Conservation (phyloP, 92 coral and sea anemone species). For the Pocillopora meandrina region DNA sequence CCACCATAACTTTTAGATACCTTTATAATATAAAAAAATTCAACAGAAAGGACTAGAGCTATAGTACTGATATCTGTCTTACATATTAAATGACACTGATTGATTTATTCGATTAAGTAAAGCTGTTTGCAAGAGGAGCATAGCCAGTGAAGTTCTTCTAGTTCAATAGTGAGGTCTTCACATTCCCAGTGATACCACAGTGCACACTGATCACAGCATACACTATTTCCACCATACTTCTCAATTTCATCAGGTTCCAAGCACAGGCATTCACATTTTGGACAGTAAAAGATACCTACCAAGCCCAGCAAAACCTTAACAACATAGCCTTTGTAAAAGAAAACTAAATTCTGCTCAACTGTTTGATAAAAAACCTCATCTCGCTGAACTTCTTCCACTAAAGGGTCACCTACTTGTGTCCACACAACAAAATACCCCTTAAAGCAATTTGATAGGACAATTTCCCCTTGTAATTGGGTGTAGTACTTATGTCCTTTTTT, state of each 20-base stretch:
- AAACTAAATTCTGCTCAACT: too few species aligned
- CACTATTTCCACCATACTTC: slow-evolving; percentile 20
- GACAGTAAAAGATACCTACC: slow-evolving; percentile 6
- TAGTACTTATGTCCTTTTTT: slow-evolving; percentile 17
- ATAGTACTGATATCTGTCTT: not conserved
- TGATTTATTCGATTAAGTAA: not conserved
- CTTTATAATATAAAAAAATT: too few species aligned
- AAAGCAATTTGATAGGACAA: not conserved
- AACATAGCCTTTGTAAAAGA: too few species aligned
- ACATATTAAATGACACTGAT: not conserved
- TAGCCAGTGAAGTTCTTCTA: not conserved
- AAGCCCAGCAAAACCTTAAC: too few species aligned
- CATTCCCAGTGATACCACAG: slow-evolving; percentile 39
- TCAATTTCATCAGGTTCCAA: too few species aligned
- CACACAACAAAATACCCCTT: slow-evolving; percentile 17
- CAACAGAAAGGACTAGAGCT: too few species aligned
- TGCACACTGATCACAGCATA: slow-evolving; percentile 35
- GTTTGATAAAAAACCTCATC: too few species aligned
- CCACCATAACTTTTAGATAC: too few species aligned
- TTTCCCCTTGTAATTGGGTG: slow-evolving; percentile 13
- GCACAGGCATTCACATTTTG: slow-evolving; percentile 33
- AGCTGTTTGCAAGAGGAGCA: not conserved
- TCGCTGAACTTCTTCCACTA: too few species aligned
- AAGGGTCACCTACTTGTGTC: too few species aligned
- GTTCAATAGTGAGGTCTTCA: slow-evolving; percentile 19